Evolutionary conservation across 2,797 vertebrate species (phyloP), one percentile per base, ranked within the genome.

Genomic region (Alauda arvensis): DNA sequence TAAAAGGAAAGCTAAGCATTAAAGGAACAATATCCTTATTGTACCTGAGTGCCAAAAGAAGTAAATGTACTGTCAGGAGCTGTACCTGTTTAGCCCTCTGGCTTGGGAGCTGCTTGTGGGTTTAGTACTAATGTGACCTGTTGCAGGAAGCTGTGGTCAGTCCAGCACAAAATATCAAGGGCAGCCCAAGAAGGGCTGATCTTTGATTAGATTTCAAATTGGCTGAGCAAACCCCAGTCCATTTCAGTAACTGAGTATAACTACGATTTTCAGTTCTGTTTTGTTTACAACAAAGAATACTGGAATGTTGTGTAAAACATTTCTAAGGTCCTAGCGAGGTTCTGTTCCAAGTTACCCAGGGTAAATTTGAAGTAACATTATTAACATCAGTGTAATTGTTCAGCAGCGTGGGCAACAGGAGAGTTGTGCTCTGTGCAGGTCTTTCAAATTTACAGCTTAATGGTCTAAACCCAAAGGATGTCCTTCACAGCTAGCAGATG

Each of bases 11-110:
- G 65, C 92, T 93, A 78, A 93, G 88, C 83, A 88, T 87, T 94
- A 92, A 91, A 84, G 86, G 82, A 93, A 95, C 95, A 95, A 95
- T 95, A 94, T 91, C 86, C 79, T 85, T 81, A 93, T 93, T 95
- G 93, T 94, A 94, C 91, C 83, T 88, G 88, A 76, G 86, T 70
- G 74, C 94, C 86, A 90, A n/a, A 66, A 83, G 87, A 83, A 90
- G 91, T 40, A 71, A 89, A 65, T 63, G 62, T 56, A 33, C 84
- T 84, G 39, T 94, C 84, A 69, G 84, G 61, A 91, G 65, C 82
- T 74, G 59, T 83, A 85, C 78, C 87, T 87, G 14, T 88, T 85
- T 26, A 80, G 34, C 28, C 37, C 26, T 75, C 39, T 67, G 51
- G 42, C 60, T 83, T 69, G 21, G 33, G 85, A 78, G 53, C 66